Evolutionary conservation across 2,888 invertebrate species (phyloP).

Genomic region (Eilema griseolum): DNA sequence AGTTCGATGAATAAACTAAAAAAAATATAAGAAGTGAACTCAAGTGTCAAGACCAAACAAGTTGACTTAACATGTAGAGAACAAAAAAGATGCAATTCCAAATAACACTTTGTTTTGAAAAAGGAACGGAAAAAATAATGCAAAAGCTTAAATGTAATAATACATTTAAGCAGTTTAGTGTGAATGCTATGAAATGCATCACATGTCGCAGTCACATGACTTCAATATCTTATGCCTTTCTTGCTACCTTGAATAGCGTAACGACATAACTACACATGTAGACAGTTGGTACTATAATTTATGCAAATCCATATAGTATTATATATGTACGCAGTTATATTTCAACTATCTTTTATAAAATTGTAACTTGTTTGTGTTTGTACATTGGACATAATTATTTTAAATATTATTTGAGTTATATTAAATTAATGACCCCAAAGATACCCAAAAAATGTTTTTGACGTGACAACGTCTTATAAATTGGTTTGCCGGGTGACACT

Average conservation of each 20-base stretch:
- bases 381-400: too few species aligned
- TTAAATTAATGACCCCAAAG: too few species aligned
- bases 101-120: too few species aligned
- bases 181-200: background rate
- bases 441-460: too few species aligned
- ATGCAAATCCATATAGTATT: conserved; percentile 8
- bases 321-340: background rate
- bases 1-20: background rate
- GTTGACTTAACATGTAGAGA: background rate
- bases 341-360: background rate
- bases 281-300: background rate
- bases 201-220: background rate
- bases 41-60: background rate
- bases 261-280: background rate
- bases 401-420: too few species aligned
- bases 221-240: conserved; percentile 1
- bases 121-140: too few species aligned
- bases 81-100: background rate
- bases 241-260: conserved; percentile 10
- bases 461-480: too few species aligned
- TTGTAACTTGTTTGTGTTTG: too few species aligned
- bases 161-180: background rate
- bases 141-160: background rate
- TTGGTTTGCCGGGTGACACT: too few species aligned
- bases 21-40: background rate